These are phyloP conservation scores for Alexandromys fortis DNA, from an alignment of 2,113 vertebrate genomes.

Conservation along the genomic window DNA sequence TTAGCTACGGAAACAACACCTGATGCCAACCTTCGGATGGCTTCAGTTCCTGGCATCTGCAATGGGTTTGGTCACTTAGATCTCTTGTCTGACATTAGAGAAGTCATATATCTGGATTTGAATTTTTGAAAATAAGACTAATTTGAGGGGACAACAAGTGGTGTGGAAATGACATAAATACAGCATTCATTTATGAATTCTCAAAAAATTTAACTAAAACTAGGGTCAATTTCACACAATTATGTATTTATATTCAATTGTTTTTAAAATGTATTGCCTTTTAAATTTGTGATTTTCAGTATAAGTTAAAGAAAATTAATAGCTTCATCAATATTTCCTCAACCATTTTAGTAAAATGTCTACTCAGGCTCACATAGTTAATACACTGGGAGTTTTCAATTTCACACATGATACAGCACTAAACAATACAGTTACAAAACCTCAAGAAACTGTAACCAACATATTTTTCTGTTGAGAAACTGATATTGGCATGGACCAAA, in stretches of 20 bases:
- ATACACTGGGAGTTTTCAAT: background rate
- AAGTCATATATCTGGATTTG: background rate
- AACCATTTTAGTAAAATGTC: background rate
- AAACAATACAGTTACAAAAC: background rate
- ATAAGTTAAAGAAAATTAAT: background rate
- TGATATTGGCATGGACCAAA: background rate
- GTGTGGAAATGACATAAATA: background rate
- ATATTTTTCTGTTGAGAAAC: constrained; percentile 1
- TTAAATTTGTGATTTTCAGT: background rate
- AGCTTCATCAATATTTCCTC: background rate
- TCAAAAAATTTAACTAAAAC: background rate
- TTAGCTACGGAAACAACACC: background rate
- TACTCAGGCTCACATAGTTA: background rate
- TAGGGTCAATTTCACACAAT: background rate
- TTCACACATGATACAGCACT: constrained; percentile 45
- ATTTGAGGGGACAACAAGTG: background rate
- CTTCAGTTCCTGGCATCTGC: background rate
- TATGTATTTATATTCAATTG: background rate
- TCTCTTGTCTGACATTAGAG: background rate
- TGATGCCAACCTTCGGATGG: background rate
- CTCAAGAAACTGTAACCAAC: background rate
- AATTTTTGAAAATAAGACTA: background rate
- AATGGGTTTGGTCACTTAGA: fast-evolving
- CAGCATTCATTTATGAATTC: background rate
- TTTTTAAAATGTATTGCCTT: background rate